Evolutionary conservation across 2,888 invertebrate species (phyloP), one percentile per base, ranked within the genome.

Genomic region (Drosophila cognata): DNA sequence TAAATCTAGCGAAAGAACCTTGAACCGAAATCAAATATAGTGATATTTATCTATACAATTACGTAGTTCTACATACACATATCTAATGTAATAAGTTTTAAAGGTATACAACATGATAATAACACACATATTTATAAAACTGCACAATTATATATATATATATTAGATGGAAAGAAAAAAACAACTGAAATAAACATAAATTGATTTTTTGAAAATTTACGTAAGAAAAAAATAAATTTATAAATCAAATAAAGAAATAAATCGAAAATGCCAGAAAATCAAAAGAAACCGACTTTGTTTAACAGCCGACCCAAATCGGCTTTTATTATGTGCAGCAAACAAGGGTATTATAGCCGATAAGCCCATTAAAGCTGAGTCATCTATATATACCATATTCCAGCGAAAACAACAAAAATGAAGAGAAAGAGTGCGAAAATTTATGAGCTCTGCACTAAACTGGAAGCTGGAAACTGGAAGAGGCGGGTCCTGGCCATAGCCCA

Each of bases 11-110:
- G 36, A 68, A 71, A 66, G 71, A 79, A 81, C 79, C 86, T 78
- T 88, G 71, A 78, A 84, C 76, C 80, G 89, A 90, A 86, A 90
- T 87, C 87, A 87, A 87, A 87, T 90, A 90, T 87, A 87, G 87
- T 87, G 87, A 87, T 87, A 87, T 87, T 90, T 90, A 87, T 90
- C 77, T 76, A 77, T 89, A 87, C 71, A 74, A 70, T 72, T 59
- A 67, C 38, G 25, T 76, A 70, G 74, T 58, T 52, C 31, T 68
- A 62, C 46, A 53, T 46, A 16, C 7, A 28, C 28, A 50, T 50
- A 29, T 50, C 10, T 51, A 29, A n/a, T 29, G 28, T 46, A 38
- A 46, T 48, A 60, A 67, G 62, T 75, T 75, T 72, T 78, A 63
- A 72, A 36, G 33, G 36, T 77, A 67, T 65, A 68, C 63, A 53